Percentiles rank a stretch among this genome's conserved stretches.
Evolutionary conservation across 2,888 invertebrate species (phyloP).

Genomic region (Catocala sponsa): DNA sequence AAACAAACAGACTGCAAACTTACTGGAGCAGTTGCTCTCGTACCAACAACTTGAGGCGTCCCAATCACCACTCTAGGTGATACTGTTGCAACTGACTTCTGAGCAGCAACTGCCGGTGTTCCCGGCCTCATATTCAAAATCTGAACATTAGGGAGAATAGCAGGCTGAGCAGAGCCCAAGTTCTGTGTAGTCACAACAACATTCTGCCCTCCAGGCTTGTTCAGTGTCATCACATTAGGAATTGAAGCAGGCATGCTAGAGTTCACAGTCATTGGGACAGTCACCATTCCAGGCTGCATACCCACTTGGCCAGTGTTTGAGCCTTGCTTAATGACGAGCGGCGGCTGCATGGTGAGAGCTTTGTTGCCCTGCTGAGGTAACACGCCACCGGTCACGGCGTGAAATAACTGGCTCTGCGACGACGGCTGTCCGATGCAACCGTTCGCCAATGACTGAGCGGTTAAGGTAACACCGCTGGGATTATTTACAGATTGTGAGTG

Average conservation of each 20-base stretch:
- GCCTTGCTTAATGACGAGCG: slow-evolving; percentile 82
- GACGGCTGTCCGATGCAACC: slow-evolving; percentile 90
- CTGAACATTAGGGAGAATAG: slow-evolving; percentile 92
- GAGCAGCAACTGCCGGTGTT: slow-evolving; percentile 90
- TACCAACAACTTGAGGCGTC: slow-evolving; percentile 93
- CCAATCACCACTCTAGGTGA: slow-evolving; percentile 95
- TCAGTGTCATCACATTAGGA: slow-evolving; percentile 90
- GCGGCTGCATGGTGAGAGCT: slow-evolving; percentile 80
- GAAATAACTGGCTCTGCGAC: slow-evolving; percentile 82
- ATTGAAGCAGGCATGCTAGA: slow-evolving; percentile 88
- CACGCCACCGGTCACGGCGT: slow-evolving; percentile 82
- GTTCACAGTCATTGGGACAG: slow-evolving; percentile 89
- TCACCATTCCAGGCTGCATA: slow-evolving; percentile 88
- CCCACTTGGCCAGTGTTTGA: slow-evolving; percentile 71
- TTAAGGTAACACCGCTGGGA: slow-evolving; percentile 58
- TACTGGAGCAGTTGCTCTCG: slow-evolving; percentile 94
- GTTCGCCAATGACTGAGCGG: slow-evolving; percentile 90
- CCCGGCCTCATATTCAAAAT: slow-evolving; percentile 95
- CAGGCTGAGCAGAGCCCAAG: slow-evolving; percentile 89
- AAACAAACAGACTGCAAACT: slow-evolving; percentile 62
- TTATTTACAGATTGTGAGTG: slow-evolving; percentile 79
- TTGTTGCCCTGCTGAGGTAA: slow-evolving; percentile 63
- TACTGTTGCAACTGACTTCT: slow-evolving; percentile 93
- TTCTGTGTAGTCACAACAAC: slow-evolving; percentile 88
- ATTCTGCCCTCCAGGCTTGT: slow-evolving; percentile 87